phyloP scores from a whole-genome alignment of 2,113 vertebrate genomes.

The Spea multiplicata region DNA sequence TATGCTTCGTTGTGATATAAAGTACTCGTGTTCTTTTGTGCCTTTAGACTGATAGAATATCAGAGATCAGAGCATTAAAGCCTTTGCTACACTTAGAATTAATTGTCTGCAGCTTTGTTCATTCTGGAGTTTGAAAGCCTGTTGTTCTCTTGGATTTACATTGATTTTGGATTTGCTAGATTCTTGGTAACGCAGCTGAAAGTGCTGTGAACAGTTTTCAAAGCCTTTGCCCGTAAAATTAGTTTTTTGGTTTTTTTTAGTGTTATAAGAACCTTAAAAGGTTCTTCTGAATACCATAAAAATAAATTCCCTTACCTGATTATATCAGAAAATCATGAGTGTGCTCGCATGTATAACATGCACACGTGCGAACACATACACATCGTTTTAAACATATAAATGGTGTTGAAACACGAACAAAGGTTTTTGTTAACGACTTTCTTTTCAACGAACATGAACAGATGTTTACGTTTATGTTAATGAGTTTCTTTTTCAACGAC shows the following conservation, averaged over 20 bases:
- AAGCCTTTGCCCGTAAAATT: constrained; percentile 16
- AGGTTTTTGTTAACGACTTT: too few species aligned
- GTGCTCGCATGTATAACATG: too few species aligned
- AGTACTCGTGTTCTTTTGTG: constrained; percentile 29
- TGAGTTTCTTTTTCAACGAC: too few species aligned
- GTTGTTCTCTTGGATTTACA: constrained; percentile 35
- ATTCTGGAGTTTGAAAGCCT: constrained; percentile 19
- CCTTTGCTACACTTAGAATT: constrained; percentile 17
- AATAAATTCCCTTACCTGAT: too few species aligned
- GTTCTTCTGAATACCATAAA: too few species aligned
- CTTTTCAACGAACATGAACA: too few species aligned
- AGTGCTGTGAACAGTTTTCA: constrained; percentile 22
- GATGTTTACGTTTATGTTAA: too few species aligned
- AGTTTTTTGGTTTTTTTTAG: neutral
- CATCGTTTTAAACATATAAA: too few species aligned
- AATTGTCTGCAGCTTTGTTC: constrained; percentile 32
- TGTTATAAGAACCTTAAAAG: too few species aligned
- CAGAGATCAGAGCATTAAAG: constrained; percentile 30
- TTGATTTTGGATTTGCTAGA: constrained; percentile 44
- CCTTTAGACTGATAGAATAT: constrained; percentile 37
- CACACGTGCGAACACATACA: too few species aligned
- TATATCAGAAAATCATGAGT: too few species aligned
- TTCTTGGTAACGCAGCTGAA: constrained; percentile 31
- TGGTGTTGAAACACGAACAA: too few species aligned
- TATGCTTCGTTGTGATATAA: constrained; percentile 37